Percentiles rank a stretch among this genome's conserved stretches.
phyloP scores from a whole-genome alignment of 2,888 invertebrate genomes.

The Chloromyia formosa region DNA sequence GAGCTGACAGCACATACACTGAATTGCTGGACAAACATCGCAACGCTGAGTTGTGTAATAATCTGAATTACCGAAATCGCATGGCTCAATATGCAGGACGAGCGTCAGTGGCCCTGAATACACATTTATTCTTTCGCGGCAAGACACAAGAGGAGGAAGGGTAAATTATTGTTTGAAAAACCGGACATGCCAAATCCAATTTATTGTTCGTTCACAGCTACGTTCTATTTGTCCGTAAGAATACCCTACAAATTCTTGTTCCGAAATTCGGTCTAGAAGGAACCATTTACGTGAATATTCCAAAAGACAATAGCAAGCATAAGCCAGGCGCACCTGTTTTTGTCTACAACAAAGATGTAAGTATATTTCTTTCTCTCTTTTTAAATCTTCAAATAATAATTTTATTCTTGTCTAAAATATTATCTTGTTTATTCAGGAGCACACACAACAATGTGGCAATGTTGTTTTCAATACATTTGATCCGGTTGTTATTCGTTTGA shows the following conservation, averaged over 20 bases:
- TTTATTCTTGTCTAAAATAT: no score
- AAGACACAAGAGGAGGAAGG: constrained; percentile 83
- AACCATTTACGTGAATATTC: constrained; percentile 76
- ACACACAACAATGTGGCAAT: constrained; percentile 80
- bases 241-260: constrained; percentile 94
- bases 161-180: constrained; percentile 64
- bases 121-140: constrained; percentile 89
- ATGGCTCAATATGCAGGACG: constrained; percentile 98
- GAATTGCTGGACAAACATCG: constrained; percentile 84
- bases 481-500: constrained; percentile 84
- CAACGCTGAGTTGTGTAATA: constrained; percentile 83
- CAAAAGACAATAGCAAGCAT: constrained; percentile 64
- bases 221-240: constrained; percentile 89
- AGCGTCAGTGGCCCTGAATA: constrained; percentile 96
- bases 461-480: constrained; percentile 87
- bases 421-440: constrained; percentile 69
- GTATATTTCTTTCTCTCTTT: constrained; percentile 42
- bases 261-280: constrained; percentile 97
- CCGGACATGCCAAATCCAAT: neutral
- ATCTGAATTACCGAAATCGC: constrained; percentile 93
- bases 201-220: constrained; percentile 57
- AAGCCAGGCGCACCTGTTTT: constrained; percentile 67
- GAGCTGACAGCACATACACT: constrained; percentile 87
- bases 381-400: no score
- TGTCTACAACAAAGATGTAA: constrained; percentile 83